Percentiles rank a stretch among this genome's conserved stretches.
These are phyloP conservation scores for Andricus quercusramuli DNA, from an alignment of 2,888 invertebrate species.

Conservation along the genomic window DNA sequence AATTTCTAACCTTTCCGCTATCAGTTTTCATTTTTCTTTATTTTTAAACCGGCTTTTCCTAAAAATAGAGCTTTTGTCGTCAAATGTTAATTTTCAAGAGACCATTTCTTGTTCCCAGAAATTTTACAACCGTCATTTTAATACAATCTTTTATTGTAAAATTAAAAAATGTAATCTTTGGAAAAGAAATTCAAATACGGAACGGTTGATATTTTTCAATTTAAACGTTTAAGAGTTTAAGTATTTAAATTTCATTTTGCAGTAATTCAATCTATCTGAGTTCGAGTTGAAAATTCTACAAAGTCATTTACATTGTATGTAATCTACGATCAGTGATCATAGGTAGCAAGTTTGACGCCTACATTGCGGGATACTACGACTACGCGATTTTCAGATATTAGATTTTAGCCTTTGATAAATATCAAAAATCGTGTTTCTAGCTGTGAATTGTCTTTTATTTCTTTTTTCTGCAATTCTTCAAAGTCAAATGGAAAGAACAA, in stretches of 20 bases:
- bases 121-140: not conserved
- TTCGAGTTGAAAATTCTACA: not conserved
- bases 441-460: not conserved
- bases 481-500: not conserved
- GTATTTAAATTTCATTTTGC: no score
- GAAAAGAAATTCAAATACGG: no score
- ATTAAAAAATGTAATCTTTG: no score
- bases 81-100: slow-evolving; percentile 6
- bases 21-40: slow-evolving; percentile 7
- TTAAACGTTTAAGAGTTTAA: no score
- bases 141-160: no score
- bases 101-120: not conserved
- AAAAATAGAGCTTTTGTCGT: slow-evolving; percentile 1
- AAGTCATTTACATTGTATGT: not conserved
- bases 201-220: no score
- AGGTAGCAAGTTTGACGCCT: not conserved
- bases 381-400: not conserved
- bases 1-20: not conserved
- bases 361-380: not conserved
- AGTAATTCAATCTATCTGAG: not conserved
- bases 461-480: not conserved
- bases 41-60: slow-evolving; percentile 32
- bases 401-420: not conserved
- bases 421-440: not conserved
- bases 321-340: not conserved